Evolutionary conservation across 2,888 invertebrate genomes (phyloP), one percentile per base, ranked within the genome.

Genomic region (Ecdyonurus torrentis): DNA sequence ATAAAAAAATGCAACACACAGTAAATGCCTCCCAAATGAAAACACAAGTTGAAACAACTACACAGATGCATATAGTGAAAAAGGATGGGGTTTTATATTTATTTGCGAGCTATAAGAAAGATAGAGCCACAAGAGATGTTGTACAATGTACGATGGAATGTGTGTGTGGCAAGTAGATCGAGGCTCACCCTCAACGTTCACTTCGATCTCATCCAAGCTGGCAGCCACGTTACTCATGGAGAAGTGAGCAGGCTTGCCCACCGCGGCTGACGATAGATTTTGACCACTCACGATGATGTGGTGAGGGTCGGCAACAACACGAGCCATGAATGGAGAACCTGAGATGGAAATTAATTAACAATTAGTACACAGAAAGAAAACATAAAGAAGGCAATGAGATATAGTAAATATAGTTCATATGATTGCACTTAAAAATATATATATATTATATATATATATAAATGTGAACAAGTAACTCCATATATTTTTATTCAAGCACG

Each of bases 161-260:
- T 37, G 15, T 10, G 15, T 10, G 15, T 10, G 15, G 15, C 37
- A 37, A 37, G 15, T 10, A 37, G 7, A 37, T 37, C 7, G 5
- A 37, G 63, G 72, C 81, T 81, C 81, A 94, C 93, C 93, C 87
- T 95, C 93, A 77, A 96, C 93, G 79, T 92, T 91, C 73, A 96
- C 91, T 81, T 94, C 94, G 70, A 94, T 89, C 77, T 94, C 93
- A 74, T 93, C 91, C 70, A 94, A 83, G 71, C 90, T 86, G 70
- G 91, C 88, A 66, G 87, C 86, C 52, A 79, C 77, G 69, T 79
- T 79, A 69, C 77, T 77, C 66, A 82, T 72, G 64, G 77, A 75
- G 71, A 82, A 81, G 68, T 73, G 74, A 22, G 80, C 78, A 25
- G 76, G 72, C 69, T 77, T 76, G 67, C 79, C 78, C 61, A 81